Evolutionary conservation across 1,140 invertebrate genomes (phyloP).

Genomic region (Drosophila guanche): DNA sequence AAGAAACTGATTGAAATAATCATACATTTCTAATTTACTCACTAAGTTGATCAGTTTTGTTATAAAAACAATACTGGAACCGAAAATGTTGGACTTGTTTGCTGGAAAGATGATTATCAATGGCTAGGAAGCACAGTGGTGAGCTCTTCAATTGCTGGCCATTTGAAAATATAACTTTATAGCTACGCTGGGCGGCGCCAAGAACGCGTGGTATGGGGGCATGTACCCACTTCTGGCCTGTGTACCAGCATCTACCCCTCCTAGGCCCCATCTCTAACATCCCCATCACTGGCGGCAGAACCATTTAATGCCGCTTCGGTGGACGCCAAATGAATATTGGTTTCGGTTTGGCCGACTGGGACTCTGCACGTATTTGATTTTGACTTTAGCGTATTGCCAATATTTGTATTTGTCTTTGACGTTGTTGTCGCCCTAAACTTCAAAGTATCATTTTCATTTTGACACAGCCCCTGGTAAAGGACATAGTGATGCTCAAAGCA

Average conservation of each 20-base stretch:
- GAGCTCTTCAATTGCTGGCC: constrained; percentile 11
- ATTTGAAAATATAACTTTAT: constrained; percentile 65
- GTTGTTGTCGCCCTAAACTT: constrained; percentile 57
- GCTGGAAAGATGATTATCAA: too few relatives aligned
- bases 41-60: too few relatives aligned
- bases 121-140: constrained; percentile 15
- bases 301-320: constrained; percentile 73
- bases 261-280: constrained; percentile 20
- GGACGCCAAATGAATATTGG: constrained; percentile 78
- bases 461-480: constrained; percentile 24
- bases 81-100: too few relatives aligned
- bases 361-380: constrained; percentile 65
- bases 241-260: constrained; percentile 3
- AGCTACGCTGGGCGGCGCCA: constrained; percentile 61
- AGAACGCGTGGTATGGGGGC: constrained; percentile 51
- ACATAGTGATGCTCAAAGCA: constrained; percentile 1
- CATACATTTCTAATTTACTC: too few relatives aligned
- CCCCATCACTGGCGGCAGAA: constrained; percentile 50
- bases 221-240: not conserved
- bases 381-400: constrained; percentile 76
- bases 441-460: constrained; percentile 73
- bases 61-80: too few relatives aligned
- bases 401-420: constrained; percentile 75
- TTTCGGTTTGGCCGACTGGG: constrained; percentile 50
- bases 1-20: too few relatives aligned